Evolutionary conservation across 2,888 invertebrate species (phyloP).

Genomic region (Orgyia antiqua): DNA sequence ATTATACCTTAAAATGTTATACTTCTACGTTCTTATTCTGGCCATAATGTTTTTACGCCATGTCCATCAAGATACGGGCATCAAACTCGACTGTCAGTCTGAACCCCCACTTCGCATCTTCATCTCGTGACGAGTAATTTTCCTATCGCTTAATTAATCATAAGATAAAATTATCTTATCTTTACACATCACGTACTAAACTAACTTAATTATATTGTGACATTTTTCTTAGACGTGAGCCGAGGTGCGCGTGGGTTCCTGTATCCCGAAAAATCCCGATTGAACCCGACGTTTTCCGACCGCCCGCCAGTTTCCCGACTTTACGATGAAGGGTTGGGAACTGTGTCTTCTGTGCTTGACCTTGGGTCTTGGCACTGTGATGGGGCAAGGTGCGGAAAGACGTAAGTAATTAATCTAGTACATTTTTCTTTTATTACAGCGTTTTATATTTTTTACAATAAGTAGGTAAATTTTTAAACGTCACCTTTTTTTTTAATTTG

Average conservation of each 20-base stretch:
- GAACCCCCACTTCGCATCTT: constrained; percentile 12
- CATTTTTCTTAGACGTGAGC: constrained; percentile 53
- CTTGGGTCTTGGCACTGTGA: constrained; percentile 15
- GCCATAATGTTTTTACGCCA: too few relatives aligned
- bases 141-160: constrained; percentile 64
- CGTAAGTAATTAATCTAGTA: constrained; percentile 22
- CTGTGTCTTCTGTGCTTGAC: constrained; percentile 19
- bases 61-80: too few relatives aligned
- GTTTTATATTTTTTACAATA: too few relatives aligned
- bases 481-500: too few relatives aligned
- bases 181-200: constrained; percentile 8
- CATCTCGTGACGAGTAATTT: constrained; percentile 70
- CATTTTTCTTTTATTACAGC: neutral
- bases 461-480: too few relatives aligned
- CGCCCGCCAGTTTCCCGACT: constrained; percentile 4
- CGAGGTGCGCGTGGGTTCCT: constrained; percentile 30
- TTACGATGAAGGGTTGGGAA: constrained; percentile 25
- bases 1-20: too few relatives aligned
- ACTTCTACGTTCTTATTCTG: too few relatives aligned
- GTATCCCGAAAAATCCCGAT: constrained; percentile 21
- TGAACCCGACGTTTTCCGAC: constrained; percentile 13
- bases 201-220: constrained; percentile 38
- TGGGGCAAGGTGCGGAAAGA: constrained; percentile 29
- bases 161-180: constrained; percentile 63
- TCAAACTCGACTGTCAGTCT: too few relatives aligned